Percentiles rank a stretch among this genome's conserved stretches.
These are phyloP conservation scores for Emydoidea blandingii DNA, from an alignment of 2,797 vertebrate species.

Conservation along the genomic window DNA sequence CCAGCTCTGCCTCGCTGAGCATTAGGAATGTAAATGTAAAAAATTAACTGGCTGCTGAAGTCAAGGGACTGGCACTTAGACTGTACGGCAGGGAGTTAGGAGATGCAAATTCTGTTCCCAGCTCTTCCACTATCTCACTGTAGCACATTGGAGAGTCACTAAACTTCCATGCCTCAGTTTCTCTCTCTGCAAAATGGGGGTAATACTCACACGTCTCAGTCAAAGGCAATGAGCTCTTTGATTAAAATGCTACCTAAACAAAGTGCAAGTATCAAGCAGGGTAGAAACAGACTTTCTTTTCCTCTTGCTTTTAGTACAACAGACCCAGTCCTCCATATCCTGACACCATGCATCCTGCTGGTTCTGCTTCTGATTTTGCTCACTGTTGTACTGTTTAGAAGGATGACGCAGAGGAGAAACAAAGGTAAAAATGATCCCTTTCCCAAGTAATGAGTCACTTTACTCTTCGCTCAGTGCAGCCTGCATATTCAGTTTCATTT, in stretches of 20 bases:
- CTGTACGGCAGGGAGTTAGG: not conserved
- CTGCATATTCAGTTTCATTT: not conserved
- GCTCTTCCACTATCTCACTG: not conserved
- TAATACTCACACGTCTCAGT: not conserved
- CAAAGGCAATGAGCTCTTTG: not conserved
- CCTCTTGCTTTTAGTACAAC: accelerated
- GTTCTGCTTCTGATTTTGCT: not conserved
- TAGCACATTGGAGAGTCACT: not conserved
- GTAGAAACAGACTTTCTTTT: accelerated
- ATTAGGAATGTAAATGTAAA: not conserved
- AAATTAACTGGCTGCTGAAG: not conserved
- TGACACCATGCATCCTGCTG: not conserved
- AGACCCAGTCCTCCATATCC: accelerated
- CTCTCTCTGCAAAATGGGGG: not conserved
- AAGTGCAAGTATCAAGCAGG: not conserved
- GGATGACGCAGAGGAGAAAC: not conserved
- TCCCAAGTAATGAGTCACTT: not conserved
- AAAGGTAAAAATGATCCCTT: not conserved
- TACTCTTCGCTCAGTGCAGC: not conserved
- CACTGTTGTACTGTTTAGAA: accelerated
- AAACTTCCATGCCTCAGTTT: not conserved
- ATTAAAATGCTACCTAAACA: not conserved
- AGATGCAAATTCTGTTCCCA: not conserved
- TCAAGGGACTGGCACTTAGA: not conserved
- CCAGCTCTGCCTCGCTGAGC: not conserved